Percentiles rank a stretch among this genome's conserved stretches.
phyloP scores from a whole-genome alignment of 1,140 invertebrate species.

The Philaenus spumarius region DNA sequence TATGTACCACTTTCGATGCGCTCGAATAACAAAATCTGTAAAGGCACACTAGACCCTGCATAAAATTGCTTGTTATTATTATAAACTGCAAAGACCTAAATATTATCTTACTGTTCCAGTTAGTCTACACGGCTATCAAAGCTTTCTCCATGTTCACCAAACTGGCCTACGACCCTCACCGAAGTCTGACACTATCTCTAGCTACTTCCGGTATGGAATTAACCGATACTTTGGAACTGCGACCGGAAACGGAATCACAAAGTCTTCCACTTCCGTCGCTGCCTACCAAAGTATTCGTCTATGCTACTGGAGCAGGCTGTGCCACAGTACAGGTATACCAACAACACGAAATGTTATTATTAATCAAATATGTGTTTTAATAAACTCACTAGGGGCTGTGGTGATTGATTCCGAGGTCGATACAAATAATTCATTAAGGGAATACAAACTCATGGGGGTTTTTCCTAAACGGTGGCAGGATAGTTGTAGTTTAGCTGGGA shows the following conservation, averaged over 20 bases:
- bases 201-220: constrained; percentile 59
- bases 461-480: no score
- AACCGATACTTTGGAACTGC: constrained; percentile 52
- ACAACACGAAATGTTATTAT: background rate
- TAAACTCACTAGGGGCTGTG: background rate
- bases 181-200: constrained; percentile 52
- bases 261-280: constrained; percentile 50
- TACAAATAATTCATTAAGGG: no score
- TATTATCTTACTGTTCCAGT: constrained; percentile 24
- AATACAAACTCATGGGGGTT: no score
- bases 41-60: no score
- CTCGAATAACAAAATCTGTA: no score
- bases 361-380: background rate
- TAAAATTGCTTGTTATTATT: no score
- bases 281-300: constrained; percentile 57
- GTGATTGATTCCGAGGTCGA: no score
- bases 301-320: constrained; percentile 56
- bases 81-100: no score
- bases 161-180: constrained; percentile 49
- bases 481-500: no score
- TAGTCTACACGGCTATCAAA: constrained; percentile 50
- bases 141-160: constrained; percentile 48
- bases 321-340: constrained; percentile 51
- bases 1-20: no score
- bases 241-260: constrained; percentile 44